Conservation (phyloP, 2,113 vertebrate genomes). For the Spermophilus dauricus region DNA sequence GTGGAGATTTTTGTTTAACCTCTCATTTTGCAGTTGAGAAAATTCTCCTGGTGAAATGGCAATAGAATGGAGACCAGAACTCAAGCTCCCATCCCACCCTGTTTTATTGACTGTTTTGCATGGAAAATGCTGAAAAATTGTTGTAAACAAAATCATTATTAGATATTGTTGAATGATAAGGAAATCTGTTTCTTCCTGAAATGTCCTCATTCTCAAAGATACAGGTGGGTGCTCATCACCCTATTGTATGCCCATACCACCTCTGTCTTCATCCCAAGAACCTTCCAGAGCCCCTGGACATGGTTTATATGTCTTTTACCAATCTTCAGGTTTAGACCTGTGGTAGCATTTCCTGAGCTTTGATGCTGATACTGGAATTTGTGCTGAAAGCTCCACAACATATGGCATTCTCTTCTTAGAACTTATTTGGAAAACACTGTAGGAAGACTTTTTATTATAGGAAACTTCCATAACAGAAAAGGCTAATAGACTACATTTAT, state of each 20-base stretch:
- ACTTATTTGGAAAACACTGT: background rate
- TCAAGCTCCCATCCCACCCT: rapidly evolving
- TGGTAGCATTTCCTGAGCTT: background rate
- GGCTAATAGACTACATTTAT: background rate
- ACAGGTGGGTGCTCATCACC: background rate
- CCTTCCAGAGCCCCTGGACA: background rate
- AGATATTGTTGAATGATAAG: background rate
- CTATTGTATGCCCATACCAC: rapidly evolving
- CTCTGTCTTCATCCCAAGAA: background rate
- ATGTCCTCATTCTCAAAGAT: background rate
- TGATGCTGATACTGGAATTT: background rate
- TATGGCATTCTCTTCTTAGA: background rate
- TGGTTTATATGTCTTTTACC: background rate
- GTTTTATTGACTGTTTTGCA: background rate
- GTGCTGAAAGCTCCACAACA: background rate
- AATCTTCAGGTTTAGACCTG: background rate
- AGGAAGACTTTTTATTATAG: background rate
- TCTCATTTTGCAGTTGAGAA: background rate
- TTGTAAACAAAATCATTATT: background rate
- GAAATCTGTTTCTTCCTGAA: background rate
- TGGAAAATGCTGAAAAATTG: background rate
- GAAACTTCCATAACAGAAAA: background rate
- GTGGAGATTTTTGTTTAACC: background rate
- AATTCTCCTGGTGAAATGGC: background rate
- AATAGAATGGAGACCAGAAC: background rate